Base-by-base conservation (phyloP, 2,888 invertebrate genomes). In the Nasonovia ribisnigri region DNA sequence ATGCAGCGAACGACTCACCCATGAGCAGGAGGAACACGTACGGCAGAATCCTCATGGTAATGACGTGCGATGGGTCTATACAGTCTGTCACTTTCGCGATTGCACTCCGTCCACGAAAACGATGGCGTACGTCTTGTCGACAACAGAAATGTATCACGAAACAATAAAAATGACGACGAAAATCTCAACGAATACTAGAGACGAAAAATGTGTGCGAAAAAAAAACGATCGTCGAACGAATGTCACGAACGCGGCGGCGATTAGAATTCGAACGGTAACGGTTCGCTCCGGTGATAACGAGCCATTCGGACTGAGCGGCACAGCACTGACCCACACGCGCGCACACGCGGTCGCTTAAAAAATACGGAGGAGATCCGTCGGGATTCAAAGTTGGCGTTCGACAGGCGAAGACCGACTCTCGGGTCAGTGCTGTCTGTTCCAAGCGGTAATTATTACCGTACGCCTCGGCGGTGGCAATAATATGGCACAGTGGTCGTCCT, bases 1-100 rank as follows among this genome's bases (percentile, higher is more conserved):
- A 20, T 20, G 54, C 20, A 24, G 6, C 11, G 8, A 8, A 20
- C 4, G 26, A n/a, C 93, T 67, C 43, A 93, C 93, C 93, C 93
- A 93, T 90, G 60, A 93, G 90, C 51, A 93, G 51, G n/a, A 93
- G 90, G 11, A 93, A 93, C 16, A 93, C 93, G 90, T n/a, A 93
- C 60, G 90, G 86, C 60, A 90, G 42, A 67, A 51, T 87, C 86
- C 86, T 67, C 93, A 93, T 93, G 57, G n/a, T 67, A 1, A 13
- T n/a, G 57, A 26, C 42, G 92, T 6, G 46, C 20, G 57, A 1
- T 3, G 13, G n/a, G 36, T n/a, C 24, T 13, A n/a, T n/a, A n/a
- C n/a, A 20, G 54, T 43, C n/a, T 54, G 42, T 36, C 3, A 29
- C 5, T 46, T 24, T n/a, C 26, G 29, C 36, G 1, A 24, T 46